Evolutionary conservation across 1,140 invertebrate species (phyloP), one percentile per base, ranked within the genome.

Genomic region (Drosophila kepulauana): DNA sequence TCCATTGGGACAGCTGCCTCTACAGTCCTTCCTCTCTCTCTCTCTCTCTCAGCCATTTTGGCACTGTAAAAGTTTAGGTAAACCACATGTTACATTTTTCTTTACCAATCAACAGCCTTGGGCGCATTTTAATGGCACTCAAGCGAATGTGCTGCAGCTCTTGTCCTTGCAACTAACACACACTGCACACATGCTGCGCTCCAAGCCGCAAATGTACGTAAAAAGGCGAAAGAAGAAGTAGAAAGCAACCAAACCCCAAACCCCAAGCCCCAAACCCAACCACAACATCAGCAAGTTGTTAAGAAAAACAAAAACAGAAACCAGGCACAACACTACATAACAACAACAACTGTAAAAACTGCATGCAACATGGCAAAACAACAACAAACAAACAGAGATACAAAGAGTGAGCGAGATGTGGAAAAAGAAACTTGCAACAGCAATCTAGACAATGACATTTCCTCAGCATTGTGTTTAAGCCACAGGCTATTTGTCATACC

Each of bases 361-460:
- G 67, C 67, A 62, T 45, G 46, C 71, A 75, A 38, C 46, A 69
- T 48, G 11, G n/a, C 25, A 71, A 61, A 45, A 41, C 46, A 76
- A 63, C 71, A 72, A 62, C 62, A 67, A 54, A 15, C 46, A 75
- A n/a, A 38, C 43, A 41, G 5, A 64, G 3, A 62, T 1, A 33
- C 25, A 43, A 10, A 49, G 10, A 41, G 45, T 65, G 46, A 51
- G 33, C 28, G 38, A 54, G 16, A 20, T 48, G 13, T 5, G 15
- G 20, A 54, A 13, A 15, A n/a, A 33, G 51, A 49, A 57, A 52
- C 48, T 25, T 41, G 69, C 52, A 78, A 68, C 58, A 74, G 58
- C 56, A 59, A 72, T 58, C 68, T 41, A 76, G 68, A 76, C 73
- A 76, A 76, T 68, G 69, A 88, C 82, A 80, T 75, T 84, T 88